Evolutionary conservation across 2,797 vertebrate genomes (phyloP).

Genomic region (Xyrichtys novacula): DNA sequence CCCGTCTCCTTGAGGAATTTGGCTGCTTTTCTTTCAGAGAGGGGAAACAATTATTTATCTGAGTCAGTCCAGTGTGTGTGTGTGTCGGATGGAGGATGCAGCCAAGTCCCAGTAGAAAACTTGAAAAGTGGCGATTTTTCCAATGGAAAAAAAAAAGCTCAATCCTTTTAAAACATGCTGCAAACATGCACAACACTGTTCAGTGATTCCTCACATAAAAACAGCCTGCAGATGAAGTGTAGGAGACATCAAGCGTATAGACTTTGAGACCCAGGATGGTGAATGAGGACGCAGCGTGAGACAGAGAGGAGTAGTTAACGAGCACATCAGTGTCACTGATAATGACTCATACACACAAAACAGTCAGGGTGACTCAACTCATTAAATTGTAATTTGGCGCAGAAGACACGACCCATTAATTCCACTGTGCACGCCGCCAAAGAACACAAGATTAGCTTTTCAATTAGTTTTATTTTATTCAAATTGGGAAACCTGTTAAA

Average conservation of each 20-base stretch:
- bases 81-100: constrained; percentile 6
- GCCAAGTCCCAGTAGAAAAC: constrained; percentile 1
- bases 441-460: constrained; percentile 48
- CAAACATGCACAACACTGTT: constrained; percentile 4
- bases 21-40: constrained; percentile 34
- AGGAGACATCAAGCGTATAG: constrained; percentile 6
- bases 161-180: background rate
- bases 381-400: constrained; percentile 66
- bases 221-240: constrained; percentile 1
- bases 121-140: constrained; percentile 13
- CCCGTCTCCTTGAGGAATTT: constrained; percentile 29
- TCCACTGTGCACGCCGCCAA: constrained; percentile 25
- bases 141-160: constrained; percentile 1
- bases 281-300: constrained; percentile 24
- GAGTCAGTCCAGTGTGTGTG: background rate
- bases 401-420: constrained; percentile 59
- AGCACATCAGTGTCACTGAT: constrained; percentile 65
- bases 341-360: constrained; percentile 65
- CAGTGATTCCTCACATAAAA: constrained; percentile 18
- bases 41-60: constrained; percentile 36
- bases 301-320: constrained; percentile 47
- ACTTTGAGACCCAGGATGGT: constrained; percentile 20
- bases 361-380: constrained; percentile 67
- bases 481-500: constrained; percentile 15
- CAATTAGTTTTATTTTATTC: constrained; percentile 50